A percentile compares a stretch with the other conserved stretches of the same genome.
Evolutionary conservation across 2,888 invertebrate genomes (phyloP).

Genomic region (Asteroscopus sphinx): DNA sequence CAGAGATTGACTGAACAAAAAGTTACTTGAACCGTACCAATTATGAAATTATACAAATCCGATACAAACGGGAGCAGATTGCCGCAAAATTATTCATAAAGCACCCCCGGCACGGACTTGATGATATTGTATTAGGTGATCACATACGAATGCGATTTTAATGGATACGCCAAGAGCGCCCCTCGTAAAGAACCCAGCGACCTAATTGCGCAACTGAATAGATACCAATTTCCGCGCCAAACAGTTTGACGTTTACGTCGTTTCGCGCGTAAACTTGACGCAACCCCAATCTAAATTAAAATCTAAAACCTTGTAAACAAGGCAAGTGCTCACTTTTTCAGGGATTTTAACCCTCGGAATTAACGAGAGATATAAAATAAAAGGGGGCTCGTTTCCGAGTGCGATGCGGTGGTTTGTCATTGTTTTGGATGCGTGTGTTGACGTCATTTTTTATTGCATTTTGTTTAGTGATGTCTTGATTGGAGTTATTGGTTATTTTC

Average conservation of each 20-base stretch:
- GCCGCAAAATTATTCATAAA: conserved; percentile 89
- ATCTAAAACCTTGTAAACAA: conserved; percentile 91
- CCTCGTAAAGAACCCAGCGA: conserved; percentile 65
- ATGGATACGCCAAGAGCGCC: conserved; percentile 78
- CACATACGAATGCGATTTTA: conserved; percentile 90
- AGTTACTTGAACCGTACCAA: conserved; percentile 63
- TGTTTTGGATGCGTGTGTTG: conserved; percentile 55
- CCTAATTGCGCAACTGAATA: conserved; percentile 65
- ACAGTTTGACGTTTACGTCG: conserved; percentile 71
- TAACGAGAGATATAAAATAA: conserved; percentile 85
- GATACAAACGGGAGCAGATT: conserved; percentile 86
- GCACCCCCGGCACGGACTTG: conserved; percentile 84
- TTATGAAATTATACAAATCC: conserved; percentile 83
- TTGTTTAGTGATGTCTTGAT: conserved; percentile 11
- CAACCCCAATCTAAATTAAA: conserved; percentile 91
- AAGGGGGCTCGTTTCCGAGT: conserved; percentile 70
- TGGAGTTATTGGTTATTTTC: conserved; percentile 2
- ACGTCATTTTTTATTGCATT: conserved; percentile 48
- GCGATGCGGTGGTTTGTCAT: conserved; percentile 74
- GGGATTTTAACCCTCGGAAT: conserved; percentile 90
- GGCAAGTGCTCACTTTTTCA: conserved; percentile 91
- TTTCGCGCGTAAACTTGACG: conserved; percentile 62
- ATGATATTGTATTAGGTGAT: conserved; percentile 90
- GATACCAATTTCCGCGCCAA: conserved; percentile 66
- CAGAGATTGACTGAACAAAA: conserved; percentile 39